A percentile compares a stretch with the other conserved stretches of the same genome.
These are phyloP conservation scores for Tenebrio molitor DNA, from an alignment of 1,140 invertebrate genomes.

Conservation along the genomic window DNA sequence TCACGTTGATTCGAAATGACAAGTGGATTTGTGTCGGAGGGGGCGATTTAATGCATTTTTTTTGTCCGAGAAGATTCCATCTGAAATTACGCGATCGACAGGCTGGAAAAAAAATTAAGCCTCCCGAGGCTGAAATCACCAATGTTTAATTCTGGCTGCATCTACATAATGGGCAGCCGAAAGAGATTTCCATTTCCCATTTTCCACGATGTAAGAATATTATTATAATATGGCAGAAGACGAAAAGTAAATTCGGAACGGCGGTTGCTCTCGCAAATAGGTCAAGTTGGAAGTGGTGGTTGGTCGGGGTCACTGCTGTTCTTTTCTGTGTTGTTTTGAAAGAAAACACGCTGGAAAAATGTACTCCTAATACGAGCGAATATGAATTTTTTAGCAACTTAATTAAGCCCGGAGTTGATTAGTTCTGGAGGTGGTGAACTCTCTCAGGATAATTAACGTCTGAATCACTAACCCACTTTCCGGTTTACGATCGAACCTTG, in stretches of 20 bases:
- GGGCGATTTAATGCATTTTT: neutral
- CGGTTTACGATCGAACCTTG: no score
- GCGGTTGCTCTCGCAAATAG: neutral
- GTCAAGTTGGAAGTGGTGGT: neutral
- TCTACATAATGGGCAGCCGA: slow-evolving; percentile 26
- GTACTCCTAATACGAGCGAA: no score
- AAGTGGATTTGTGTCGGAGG: no score
- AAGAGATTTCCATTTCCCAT: slow-evolving; percentile 23
- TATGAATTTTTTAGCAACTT: no score
- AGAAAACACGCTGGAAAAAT: no score
- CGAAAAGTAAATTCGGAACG: neutral
- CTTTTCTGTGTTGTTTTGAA: neutral
- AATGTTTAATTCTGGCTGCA: slow-evolving; percentile 16
- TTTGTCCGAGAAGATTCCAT: neutral
- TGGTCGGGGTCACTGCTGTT: neutral
- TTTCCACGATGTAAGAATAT: slow-evolving; percentile 4
- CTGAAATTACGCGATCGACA: slow-evolving; percentile 2
- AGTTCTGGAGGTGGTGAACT: no score
- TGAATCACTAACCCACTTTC: no score
- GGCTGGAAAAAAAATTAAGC: slow-evolving; percentile 17
- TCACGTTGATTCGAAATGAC: no score
- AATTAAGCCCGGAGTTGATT: no score
- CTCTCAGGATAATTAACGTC: no score
- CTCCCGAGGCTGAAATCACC: slow-evolving; percentile 4
- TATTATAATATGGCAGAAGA: neutral